Base-by-base conservation (phyloP, 2,113 vertebrate genomes). In the Anguilla japonica region DNA sequence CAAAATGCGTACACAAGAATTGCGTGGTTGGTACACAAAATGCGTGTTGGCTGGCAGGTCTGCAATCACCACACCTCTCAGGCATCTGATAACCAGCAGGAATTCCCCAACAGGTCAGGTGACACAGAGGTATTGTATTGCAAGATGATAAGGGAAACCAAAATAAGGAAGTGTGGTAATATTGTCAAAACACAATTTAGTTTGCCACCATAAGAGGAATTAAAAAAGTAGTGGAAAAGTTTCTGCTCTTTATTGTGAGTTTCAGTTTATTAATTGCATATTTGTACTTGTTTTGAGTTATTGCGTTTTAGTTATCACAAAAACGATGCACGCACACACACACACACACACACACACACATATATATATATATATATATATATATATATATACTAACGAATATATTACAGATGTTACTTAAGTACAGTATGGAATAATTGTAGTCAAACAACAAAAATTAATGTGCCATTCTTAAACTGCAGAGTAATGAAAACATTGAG, bases 131-230 rank as follows among this genome's bases (percentile, higher is more conserved):
- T 79, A 67, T 80, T 57, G 63, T 88, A 83, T 34, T 83, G 60
- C 41, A 50, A 60, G 39, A 46, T n/a, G 46, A 29, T 46, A 43
- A 67, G 81, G 82, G 82, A 88, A 88, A 67, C 84, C 87, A 80
- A 63, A 86, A 86, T 41, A 43, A 79, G 84, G 87, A 88, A 88
- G 78, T 41, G 39, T 60, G 34, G 29, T 15, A 41, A 80, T 84
- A 39, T 43, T 41, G 41, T 81, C 56, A 84, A 50, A 84, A 46
- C 86, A 81, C 40, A 41, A 57, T 34, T 80, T 67, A 60, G 26
- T 26, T n/a, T 11, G 16, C n/a, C 81, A n/a, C 40, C n/a, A 13
- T 81, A 41, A 57, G 22, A 81, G 34, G 20, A 46, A 86, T 41
- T 13, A 46, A n/a, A 3, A 0, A 16, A 50, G n/a, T 0, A 15